Conservation (phyloP, 2,888 invertebrate species). For the Sycophila texana region DNA sequence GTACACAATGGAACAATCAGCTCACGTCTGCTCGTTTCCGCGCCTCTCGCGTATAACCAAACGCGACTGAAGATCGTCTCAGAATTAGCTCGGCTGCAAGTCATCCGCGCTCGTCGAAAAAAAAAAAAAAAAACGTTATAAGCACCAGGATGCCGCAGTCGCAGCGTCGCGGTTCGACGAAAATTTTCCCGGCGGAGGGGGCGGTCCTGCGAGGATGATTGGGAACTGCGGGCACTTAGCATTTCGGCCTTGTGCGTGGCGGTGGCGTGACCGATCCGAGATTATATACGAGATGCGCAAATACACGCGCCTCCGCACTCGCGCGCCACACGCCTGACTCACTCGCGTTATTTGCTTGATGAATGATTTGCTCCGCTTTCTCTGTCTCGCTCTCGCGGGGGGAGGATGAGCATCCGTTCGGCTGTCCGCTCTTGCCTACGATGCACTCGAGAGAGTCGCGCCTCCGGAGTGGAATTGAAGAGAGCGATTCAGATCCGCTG, state of each 20-base stretch:
- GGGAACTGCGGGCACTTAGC: slow-evolving; percentile 9
- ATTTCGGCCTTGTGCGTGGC: slow-evolving; percentile 31
- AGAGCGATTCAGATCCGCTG: slow-evolving; percentile 39
- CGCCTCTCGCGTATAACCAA: neutral
- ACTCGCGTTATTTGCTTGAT: slow-evolving; percentile 70
- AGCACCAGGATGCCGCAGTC: neutral
- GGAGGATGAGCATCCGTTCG: no score
- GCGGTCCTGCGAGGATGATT: slow-evolving; percentile 20
- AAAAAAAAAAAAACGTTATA: slow-evolving; percentile 13
- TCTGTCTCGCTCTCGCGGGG: slow-evolving; percentile 25
- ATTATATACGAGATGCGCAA: slow-evolving; percentile 43
- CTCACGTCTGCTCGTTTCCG: no score
- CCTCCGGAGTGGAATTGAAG: slow-evolving; percentile 36
- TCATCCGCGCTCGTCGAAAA: neutral
- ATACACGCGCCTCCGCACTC: slow-evolving; percentile 53
- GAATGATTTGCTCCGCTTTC: slow-evolving; percentile 68
- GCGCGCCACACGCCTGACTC: slow-evolving; percentile 65
- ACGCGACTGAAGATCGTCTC: neutral
- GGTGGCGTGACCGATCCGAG: slow-evolving; percentile 51
- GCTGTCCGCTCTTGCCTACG: no score
- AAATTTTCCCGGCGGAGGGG: slow-evolving; percentile 22
- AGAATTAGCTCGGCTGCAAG: slow-evolving; percentile 25
- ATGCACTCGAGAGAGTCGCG: slow-evolving; percentile 14
- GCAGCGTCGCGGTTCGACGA: slow-evolving; percentile 4
- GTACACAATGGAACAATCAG: no score